Conservation (phyloP, 2,113 vertebrate species). For the Myotis yumanensis region DNA sequence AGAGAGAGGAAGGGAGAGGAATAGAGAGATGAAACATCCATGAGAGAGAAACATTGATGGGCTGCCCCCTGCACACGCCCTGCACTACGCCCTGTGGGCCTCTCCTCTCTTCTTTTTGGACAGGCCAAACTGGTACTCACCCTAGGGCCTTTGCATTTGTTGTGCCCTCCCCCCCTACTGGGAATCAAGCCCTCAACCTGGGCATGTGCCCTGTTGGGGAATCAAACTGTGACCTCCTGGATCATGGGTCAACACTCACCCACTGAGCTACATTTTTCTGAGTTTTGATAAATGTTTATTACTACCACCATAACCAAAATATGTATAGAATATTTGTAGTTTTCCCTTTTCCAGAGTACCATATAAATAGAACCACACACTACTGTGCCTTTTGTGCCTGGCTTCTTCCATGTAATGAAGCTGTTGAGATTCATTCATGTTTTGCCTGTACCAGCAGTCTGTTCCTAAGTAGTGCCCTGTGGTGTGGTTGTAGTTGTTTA, state of each 20-base stretch:
- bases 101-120: neutral
- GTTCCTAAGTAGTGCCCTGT: neutral
- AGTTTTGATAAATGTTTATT: constrained; percentile 19
- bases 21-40: too few species aligned
- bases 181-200: too few species aligned
- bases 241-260: too few species aligned
- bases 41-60: too few species aligned
- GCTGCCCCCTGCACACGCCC: too few species aligned
- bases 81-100: neutral
- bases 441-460: neutral
- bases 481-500: neutral
- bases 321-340: neutral
- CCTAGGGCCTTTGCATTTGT: neutral
- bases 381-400: neutral
- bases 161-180: neutral
- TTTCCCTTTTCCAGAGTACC: neutral
- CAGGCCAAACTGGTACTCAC: neutral
- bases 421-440: neutral
- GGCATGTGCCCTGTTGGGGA: too few species aligned
- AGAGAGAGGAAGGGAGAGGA: too few species aligned
- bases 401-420: neutral
- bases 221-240: too few species aligned
- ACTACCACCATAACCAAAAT: neutral
- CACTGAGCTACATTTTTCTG: neutral
- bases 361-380: neutral